phyloP scores from a whole-genome alignment of 2,797 vertebrate species.

The Denticeps clupeoides region DNA sequence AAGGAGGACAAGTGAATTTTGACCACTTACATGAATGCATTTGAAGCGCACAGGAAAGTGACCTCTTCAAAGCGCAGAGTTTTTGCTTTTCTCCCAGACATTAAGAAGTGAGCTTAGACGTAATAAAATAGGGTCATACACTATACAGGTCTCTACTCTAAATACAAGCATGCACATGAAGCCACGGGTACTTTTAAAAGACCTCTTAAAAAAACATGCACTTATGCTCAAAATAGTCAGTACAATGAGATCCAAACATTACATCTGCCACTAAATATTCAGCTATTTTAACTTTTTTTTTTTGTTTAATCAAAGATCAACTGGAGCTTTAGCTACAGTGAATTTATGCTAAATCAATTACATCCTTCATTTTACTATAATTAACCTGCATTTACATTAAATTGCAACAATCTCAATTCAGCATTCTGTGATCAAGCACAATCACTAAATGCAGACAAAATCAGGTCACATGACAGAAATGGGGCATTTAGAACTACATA shows the following conservation, averaged over 20 bases:
- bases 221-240: too few relatives aligned
- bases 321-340: too few relatives aligned
- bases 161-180: constrained; percentile 42
- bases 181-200: too few relatives aligned
- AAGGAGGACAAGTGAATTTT: constrained; percentile 43
- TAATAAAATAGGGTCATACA: constrained; percentile 36
- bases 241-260: background rate
- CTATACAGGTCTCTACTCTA: constrained; percentile 15
- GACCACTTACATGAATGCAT: constrained; percentile 53
- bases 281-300: too few relatives aligned
- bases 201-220: constrained; percentile 15
- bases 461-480: too few relatives aligned
- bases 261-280: too few relatives aligned
- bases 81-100: constrained; percentile 52
- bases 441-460: too few relatives aligned
- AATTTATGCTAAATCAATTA: too few relatives aligned
- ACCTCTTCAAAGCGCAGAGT: constrained; percentile 60
- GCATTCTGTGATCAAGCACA: constrained; percentile 4
- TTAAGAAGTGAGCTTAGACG: constrained; percentile 44
- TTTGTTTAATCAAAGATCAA: too few relatives aligned
- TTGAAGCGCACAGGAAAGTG: constrained; percentile 46
- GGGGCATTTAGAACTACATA: too few relatives aligned
- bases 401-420: background rate
- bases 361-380: too few relatives aligned
- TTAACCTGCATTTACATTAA: background rate